Evolutionary conservation across 2,113 vertebrate species (phyloP).

Genomic region (Narcine bancroftii): DNA sequence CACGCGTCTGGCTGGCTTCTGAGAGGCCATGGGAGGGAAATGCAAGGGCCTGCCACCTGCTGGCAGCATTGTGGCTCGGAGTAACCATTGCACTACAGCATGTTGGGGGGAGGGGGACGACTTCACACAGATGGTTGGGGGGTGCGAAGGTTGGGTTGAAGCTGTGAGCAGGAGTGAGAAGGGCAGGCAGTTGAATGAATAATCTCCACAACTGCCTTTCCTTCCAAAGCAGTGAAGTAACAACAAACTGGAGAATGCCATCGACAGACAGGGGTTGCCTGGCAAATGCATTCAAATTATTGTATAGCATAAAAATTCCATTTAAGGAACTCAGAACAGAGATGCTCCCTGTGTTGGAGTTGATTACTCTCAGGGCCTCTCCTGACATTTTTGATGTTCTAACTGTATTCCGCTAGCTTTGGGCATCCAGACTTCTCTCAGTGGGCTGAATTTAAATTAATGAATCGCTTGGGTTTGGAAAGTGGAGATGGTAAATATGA

Average conservation of each 20-base stretch:
- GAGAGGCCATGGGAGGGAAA: not conserved
- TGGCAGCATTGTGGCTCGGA: constrained; percentile 1
- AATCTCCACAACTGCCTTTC: not conserved
- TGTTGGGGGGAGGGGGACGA: not conserved
- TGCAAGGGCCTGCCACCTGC: not conserved
- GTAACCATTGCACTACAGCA: not conserved
- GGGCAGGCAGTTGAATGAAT: not conserved
- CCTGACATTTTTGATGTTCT: too few relatives aligned
- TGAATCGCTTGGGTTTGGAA: too few relatives aligned
- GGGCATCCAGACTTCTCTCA: not conserved
- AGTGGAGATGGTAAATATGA: too few relatives aligned
- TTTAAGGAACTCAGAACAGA: not conserved
- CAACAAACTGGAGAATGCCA: too few relatives aligned
- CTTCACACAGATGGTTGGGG: not conserved
- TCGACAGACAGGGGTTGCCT: not conserved
- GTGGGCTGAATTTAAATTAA: not conserved
- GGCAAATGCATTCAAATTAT: not conserved
- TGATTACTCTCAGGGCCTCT: not conserved
- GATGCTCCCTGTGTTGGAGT: not conserved
- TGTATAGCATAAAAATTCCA: not conserved
- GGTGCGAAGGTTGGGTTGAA: too few relatives aligned
- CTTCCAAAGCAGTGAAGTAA: not conserved
- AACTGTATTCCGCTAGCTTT: not conserved
- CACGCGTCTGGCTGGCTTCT: constrained; percentile 15
- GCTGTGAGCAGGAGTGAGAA: not conserved